Evolutionary conservation across 2,797 vertebrate genomes (phyloP).

Genomic region (Apogon hyalosoma): DNA sequence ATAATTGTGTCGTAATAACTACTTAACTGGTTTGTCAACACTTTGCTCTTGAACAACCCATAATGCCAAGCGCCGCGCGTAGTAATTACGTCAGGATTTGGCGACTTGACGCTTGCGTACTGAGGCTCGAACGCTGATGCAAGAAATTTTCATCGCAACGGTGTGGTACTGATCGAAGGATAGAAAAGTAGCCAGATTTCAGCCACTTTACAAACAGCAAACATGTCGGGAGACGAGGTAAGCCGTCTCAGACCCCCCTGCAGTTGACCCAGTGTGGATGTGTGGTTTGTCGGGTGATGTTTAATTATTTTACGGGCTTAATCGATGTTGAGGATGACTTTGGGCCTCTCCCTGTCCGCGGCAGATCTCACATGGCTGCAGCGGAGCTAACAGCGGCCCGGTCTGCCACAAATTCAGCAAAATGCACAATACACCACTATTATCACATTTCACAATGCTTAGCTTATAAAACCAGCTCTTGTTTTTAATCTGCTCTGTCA

Average conservation of each 20-base stretch:
- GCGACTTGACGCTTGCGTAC: constrained; percentile 62
- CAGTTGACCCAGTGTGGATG: fast-evolving
- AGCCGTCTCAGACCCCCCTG: neutral
- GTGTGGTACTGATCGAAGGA: constrained; percentile 40
- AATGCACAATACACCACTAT: fast-evolving
- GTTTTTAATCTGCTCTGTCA: neutral
- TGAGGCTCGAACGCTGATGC: constrained; percentile 71
- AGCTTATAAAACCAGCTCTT: fast-evolving
- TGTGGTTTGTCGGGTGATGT: neutral
- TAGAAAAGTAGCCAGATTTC: constrained; percentile 32
- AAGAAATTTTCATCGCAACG: constrained; percentile 67
- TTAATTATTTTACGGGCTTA: neutral
- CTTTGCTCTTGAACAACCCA: constrained; percentile 43
- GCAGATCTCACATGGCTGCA: constrained; percentile 75
- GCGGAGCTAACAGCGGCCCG: constrained; percentile 37
- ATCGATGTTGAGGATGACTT: constrained; percentile 49
- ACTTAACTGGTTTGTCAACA: neutral
- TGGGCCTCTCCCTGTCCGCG: constrained; percentile 67
- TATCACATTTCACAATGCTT: fast-evolving
- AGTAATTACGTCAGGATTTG: constrained; percentile 16
- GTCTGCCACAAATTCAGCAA: neutral
- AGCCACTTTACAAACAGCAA: constrained; percentile 32
- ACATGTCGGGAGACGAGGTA: constrained; percentile 86
- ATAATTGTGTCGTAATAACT: no score
- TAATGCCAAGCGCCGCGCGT: constrained; percentile 31